phyloP scores from a whole-genome alignment of 2,888 invertebrate species.

The Lasioglossum leucozonium region DNA sequence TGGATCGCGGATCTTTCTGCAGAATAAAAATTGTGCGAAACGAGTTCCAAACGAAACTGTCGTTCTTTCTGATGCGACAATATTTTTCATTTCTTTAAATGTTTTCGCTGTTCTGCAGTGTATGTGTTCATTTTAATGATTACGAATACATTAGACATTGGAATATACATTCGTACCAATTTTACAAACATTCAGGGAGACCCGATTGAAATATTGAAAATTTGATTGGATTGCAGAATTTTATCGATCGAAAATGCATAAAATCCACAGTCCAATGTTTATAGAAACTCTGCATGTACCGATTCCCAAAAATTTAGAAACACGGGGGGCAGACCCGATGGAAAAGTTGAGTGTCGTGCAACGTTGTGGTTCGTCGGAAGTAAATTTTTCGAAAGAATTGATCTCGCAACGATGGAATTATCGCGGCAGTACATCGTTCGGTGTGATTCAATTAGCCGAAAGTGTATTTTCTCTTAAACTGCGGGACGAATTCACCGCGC shows the following conservation, averaged over 20 bases:
- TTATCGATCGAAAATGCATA: not conserved
- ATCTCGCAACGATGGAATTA: not conserved
- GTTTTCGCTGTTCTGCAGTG: not conserved
- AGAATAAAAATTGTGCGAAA: too few relatives aligned
- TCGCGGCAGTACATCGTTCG: not conserved
- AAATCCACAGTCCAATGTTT: not conserved
- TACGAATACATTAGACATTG: too few relatives aligned
- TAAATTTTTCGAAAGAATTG: not conserved
- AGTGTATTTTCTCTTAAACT: slow-evolving; percentile 17
- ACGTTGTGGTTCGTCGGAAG: not conserved
- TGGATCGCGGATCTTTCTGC: too few relatives aligned
- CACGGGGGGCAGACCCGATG: not conserved
- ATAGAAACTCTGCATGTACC: not conserved
- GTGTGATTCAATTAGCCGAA: slow-evolving; percentile 10
- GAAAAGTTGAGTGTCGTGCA: not conserved
- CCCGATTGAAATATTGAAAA: too few relatives aligned
- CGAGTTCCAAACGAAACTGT: too few relatives aligned
- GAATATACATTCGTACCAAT: too few relatives aligned
- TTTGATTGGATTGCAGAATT: not conserved
- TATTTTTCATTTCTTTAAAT: not conserved
- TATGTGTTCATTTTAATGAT: too few relatives aligned
- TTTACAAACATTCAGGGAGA: too few relatives aligned
- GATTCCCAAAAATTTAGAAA: not conserved
- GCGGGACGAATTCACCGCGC: slow-evolving; percentile 29
- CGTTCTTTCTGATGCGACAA: not conserved